phyloP scores from a whole-genome alignment of 2,113 vertebrate genomes.

The Opisthocomus hoazin region DNA sequence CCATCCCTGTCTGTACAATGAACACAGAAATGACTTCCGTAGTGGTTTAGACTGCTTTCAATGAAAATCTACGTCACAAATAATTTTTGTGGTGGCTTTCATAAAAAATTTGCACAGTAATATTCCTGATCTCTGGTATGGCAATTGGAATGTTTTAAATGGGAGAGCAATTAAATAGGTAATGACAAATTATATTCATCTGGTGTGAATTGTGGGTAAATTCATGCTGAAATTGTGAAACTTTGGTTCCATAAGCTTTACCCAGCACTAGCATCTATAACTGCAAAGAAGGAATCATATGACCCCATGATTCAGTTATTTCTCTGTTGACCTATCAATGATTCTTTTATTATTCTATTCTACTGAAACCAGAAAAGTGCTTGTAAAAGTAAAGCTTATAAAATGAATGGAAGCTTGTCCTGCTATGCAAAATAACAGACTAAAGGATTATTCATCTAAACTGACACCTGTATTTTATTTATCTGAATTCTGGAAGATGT shows the following conservation, averaged over 20 bases:
- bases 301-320: background rate
- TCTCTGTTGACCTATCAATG: background rate
- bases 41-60: background rate
- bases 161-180: background rate
- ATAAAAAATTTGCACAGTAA: background rate
- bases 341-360: constrained; percentile 28
- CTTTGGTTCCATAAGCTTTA: background rate
- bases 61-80: background rate
- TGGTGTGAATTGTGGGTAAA: background rate
- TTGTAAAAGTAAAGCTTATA: constrained; percentile 23
- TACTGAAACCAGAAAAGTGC: background rate
- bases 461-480: constrained; percentile 22
- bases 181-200: background rate
- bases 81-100: background rate
- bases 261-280: background rate
- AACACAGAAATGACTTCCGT: background rate
- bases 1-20: background rate
- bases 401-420: background rate
- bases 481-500: background rate
- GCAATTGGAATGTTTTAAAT: background rate
- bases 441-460: background rate
- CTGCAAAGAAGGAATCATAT: background rate
- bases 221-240: background rate
- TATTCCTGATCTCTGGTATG: background rate
- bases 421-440: constrained; percentile 22